Percentiles rank a stretch among this genome's conserved stretches.
Conservation (phyloP, 2,888 invertebrate species). For the Hypomecis punctinalis region DNA sequence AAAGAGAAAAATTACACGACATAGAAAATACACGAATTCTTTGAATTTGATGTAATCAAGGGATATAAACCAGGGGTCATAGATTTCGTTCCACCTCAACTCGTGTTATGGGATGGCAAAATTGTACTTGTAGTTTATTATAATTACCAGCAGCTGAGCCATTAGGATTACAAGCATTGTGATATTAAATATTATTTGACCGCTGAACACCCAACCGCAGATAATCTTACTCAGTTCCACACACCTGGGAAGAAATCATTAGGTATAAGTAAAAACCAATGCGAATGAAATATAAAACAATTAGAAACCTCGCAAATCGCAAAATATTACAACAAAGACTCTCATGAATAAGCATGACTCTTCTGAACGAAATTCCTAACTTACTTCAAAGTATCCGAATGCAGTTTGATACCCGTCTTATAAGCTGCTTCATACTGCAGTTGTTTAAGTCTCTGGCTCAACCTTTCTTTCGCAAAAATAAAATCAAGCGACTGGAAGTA, state of each 20-base stretch:
- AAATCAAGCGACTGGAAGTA: slow-evolving; percentile 51
- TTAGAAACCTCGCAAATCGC: background rate
- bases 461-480: slow-evolving; percentile 42
- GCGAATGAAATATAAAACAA: background rate
- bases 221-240: slow-evolving; percentile 40
- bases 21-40: too few relatives aligned
- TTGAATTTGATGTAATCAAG: too few relatives aligned
- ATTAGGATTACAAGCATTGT: slow-evolving; percentile 38
- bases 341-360: too few relatives aligned
- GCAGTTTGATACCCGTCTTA: slow-evolving; percentile 52
- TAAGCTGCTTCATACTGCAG: slow-evolving; percentile 47
- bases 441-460: slow-evolving; percentile 45
- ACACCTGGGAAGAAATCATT: slow-evolving; percentile 35
- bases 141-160: slow-evolving; percentile 40
- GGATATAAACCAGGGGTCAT: too few relatives aligned
- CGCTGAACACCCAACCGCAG: slow-evolving; percentile 45
- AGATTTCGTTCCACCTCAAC: too few relatives aligned
- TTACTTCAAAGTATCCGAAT: slow-evolving; percentile 53
- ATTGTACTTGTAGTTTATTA: background rate
- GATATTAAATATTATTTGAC: slow-evolving; percentile 46
- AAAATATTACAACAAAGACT: too few relatives aligned
- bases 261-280: background rate
- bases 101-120: too few relatives aligned
- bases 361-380: slow-evolving; percentile 9
- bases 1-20: too few relatives aligned